These are phyloP conservation scores for Hemiscyllium ocellatum DNA, from an alignment of 2,113 vertebrate species.

Conservation along the genomic window DNA sequence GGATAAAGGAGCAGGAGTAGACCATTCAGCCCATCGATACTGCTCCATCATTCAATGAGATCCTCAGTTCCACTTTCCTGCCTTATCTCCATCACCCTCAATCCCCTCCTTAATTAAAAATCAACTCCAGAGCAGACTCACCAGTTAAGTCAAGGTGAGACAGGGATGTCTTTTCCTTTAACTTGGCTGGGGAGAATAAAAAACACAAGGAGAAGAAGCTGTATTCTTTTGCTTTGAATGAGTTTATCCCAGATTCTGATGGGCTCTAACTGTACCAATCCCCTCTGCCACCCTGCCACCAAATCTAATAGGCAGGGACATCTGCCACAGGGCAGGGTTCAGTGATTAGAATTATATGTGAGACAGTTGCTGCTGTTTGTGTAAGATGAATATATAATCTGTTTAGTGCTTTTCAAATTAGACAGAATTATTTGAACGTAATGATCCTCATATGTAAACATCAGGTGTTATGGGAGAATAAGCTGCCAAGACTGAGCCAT, in stretches of 20 bases:
- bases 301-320: background rate
- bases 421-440: slow-evolving; percentile 31
- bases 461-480: slow-evolving; percentile 22
- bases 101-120: no score
- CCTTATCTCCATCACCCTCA: no score
- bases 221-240: background rate
- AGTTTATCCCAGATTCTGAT: background rate
- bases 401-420: slow-evolving; percentile 33
- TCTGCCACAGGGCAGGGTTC: slow-evolving; percentile 21
- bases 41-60: no score
- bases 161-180: background rate
- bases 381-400: slow-evolving; percentile 27
- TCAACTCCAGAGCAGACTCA: background rate
- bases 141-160: background rate
- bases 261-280: background rate
- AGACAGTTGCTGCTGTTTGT: background rate
- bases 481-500: slow-evolving; percentile 17
- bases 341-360: background rate
- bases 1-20: no score
- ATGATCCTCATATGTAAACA: slow-evolving; percentile 35
- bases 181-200: background rate
- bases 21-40: no score
- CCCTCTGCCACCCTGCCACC: background rate
- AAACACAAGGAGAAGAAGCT: background rate
- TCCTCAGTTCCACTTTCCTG: no score